Percentiles rank a stretch among this genome's conserved stretches.
These are phyloP conservation scores for Peromyscus aztecus DNA, from an alignment of 2,797 vertebrate genomes.

Conservation along the genomic window DNA sequence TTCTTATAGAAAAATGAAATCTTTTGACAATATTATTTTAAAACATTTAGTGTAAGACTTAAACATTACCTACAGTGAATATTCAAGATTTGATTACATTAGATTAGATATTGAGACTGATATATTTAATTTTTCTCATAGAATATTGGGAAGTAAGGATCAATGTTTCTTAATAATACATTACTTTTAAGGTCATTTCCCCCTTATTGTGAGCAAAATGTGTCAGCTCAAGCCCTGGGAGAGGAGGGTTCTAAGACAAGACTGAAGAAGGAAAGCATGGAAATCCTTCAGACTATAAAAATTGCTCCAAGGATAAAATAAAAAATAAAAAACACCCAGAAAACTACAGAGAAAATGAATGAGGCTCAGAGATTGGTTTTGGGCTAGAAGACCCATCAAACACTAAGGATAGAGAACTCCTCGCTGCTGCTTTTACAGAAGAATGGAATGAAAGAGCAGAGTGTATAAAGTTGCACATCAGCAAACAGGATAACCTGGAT, in stretches of 20 bases:
- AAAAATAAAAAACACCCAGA: not conserved
- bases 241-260: not conserved
- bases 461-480: not conserved
- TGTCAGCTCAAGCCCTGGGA: not conserved
- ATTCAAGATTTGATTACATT: not conserved
- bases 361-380: not conserved
- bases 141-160: not conserved
- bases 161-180: not conserved
- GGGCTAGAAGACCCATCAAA: not conserved
- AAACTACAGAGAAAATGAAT: not conserved
- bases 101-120: not conserved
- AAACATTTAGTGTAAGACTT: not conserved
- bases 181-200: not conserved
- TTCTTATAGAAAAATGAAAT: not conserved
- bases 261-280: too few relatives aligned
- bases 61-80: not conserved
- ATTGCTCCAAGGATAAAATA: not conserved
- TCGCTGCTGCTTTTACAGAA: not conserved
- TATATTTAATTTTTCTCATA: not conserved
- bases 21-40: slow-evolving; percentile 11
- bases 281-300: not conserved
- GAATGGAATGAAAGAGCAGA: not conserved
- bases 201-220: not conserved
- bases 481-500: not conserved
- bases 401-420: not conserved